These are phyloP conservation scores for Acanthosepion pharaonis DNA, from an alignment of 2,888 invertebrate genomes.

Conservation along the genomic window DNA sequence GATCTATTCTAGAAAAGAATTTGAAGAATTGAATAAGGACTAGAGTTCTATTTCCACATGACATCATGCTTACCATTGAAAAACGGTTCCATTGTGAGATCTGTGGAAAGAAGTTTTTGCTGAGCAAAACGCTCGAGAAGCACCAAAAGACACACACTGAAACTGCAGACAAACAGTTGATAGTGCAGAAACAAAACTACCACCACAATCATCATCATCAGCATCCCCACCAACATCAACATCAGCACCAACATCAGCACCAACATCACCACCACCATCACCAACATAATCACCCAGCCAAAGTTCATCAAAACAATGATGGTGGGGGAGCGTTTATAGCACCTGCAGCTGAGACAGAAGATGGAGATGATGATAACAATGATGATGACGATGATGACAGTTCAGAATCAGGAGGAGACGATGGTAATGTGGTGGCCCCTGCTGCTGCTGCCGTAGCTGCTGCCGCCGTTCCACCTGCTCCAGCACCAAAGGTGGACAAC, in stretches of 20 bases:
- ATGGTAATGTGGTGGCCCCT: neutral
- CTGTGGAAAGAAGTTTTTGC: slow-evolving; percentile 42
- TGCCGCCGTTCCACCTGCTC: neutral
- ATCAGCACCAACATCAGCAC: neutral
- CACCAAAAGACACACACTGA: slow-evolving; percentile 35
- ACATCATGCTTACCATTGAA: slow-evolving; percentile 42
- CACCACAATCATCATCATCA: slow-evolving; percentile 24
- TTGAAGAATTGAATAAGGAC: too few species aligned
- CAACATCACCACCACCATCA: neutral
- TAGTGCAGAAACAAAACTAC: neutral
- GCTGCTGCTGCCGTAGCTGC: neutral
- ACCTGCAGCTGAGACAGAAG: neutral
- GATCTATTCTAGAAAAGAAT: neutral
- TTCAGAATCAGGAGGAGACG: neutral
- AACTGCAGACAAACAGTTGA: neutral
- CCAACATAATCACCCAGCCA: slow-evolving; percentile 13
- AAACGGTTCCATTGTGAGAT: slow-evolving; percentile 46
- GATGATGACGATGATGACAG: neutral
- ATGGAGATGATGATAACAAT: slow-evolving; percentile 15
- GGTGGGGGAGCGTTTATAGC: neutral
- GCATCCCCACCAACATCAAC: neutral
- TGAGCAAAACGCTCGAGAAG: slow-evolving; percentile 37
- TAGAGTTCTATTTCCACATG: neutral
- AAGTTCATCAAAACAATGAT: neutral
- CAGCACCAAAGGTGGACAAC: slow-evolving; percentile 35